Conservation (phyloP, 2,113 vertebrate species). For the Accipiter cooperii region DNA sequence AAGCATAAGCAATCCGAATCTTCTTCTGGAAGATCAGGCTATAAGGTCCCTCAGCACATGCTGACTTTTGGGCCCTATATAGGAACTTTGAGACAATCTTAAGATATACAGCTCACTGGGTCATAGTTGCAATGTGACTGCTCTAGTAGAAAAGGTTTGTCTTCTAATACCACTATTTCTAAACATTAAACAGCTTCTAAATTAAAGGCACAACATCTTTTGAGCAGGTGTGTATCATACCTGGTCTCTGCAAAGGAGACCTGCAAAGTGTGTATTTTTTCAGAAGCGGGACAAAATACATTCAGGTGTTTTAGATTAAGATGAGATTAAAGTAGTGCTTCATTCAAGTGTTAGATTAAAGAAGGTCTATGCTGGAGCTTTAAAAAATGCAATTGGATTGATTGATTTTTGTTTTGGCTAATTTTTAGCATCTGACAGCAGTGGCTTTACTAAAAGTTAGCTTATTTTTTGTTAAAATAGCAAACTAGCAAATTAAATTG, state of each 20-base stretch:
- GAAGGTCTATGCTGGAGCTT: not conserved
- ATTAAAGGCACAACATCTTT: not conserved
- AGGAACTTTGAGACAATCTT: not conserved
- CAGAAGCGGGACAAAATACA: not conserved
- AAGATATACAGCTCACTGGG: not conserved
- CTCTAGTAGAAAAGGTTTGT: not conserved
- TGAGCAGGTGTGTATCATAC: not conserved
- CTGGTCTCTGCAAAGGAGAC: not conserved
- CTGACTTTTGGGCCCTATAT: not conserved
- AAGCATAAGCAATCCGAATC: not conserved
- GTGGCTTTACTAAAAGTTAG: not conserved
- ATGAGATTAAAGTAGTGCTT: not conserved
- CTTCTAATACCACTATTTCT: not conserved
- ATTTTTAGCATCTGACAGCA: not conserved
- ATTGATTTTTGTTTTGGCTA: not conserved
- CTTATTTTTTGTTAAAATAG: not conserved
- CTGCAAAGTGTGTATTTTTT: not conserved
- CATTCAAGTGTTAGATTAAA: not conserved
- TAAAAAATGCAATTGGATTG: not conserved
- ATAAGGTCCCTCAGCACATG: not conserved
- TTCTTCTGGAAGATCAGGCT: not conserved
- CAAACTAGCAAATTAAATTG: not conserved
- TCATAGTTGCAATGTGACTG: not conserved
- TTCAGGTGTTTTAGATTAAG: not conserved
- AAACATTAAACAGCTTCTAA: not conserved